phyloP scores from a whole-genome alignment of 2,888 invertebrate species.

The Sisyra nigra region DNA sequence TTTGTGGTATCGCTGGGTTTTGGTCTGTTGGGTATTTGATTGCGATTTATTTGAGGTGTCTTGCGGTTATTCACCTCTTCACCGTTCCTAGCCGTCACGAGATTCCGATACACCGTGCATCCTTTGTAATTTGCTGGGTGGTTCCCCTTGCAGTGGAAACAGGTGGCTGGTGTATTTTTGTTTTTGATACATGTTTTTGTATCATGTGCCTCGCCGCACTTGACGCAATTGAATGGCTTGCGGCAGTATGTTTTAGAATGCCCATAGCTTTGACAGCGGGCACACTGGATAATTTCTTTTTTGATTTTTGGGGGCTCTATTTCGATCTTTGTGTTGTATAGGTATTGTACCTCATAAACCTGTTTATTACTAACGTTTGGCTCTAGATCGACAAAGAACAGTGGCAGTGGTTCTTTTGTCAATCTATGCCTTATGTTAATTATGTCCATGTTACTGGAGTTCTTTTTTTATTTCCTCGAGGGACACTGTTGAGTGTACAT shows the following conservation, averaged over 20 bases:
- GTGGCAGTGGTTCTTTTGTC: no score
- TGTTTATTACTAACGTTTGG: constrained; percentile 8
- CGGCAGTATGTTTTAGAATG: constrained; percentile 12
- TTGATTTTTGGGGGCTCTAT: constrained; percentile 10
- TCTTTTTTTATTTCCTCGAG: no score
- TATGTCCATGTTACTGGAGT: no score
- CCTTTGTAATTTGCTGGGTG: constrained; percentile 8
- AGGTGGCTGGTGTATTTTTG: no score
- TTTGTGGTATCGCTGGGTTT: no score
- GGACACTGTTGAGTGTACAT: no score
- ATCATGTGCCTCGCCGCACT: constrained; percentile 11
- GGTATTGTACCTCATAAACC: no score
- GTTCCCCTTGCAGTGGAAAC: no score
- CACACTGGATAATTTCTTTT: constrained; percentile 4
- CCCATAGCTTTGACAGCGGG: constrained; percentile 12
- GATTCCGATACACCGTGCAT: constrained; percentile 11
- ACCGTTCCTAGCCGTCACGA: constrained; percentile 11
- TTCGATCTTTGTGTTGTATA: constrained; percentile 8
- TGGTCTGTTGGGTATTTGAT: no score
- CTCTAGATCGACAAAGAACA: constrained; percentile 11
- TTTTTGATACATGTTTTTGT: constrained; percentile 10
- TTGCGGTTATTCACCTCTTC: constrained; percentile 10
- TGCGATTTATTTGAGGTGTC: neutral
- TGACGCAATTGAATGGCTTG: constrained; percentile 10
- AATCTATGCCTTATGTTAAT: no score